phyloP scores from a whole-genome alignment of 2,797 vertebrate species.

The Australoheros facetus region DNA sequence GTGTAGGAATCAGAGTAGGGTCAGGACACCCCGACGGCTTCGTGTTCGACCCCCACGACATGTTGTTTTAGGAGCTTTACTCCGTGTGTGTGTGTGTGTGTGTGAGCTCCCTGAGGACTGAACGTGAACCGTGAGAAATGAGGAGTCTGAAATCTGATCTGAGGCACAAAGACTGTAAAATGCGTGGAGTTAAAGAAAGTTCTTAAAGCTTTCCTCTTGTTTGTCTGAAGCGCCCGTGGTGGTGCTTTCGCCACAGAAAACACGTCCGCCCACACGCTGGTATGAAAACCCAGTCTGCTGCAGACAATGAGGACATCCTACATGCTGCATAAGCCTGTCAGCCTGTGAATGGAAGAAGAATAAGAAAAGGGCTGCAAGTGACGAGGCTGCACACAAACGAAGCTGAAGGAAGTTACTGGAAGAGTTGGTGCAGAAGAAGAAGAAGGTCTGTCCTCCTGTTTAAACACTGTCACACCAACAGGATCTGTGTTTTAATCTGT shows the following conservation, averaged over 20 bases:
- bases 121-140: not conserved
- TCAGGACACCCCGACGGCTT: slow-evolving; percentile 47
- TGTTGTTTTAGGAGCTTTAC: slow-evolving; percentile 58
- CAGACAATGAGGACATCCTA: slow-evolving; percentile 46
- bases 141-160: slow-evolving; percentile 32
- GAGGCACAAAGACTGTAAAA: slow-evolving; percentile 5
- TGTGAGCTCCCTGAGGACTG: slow-evolving; percentile 18
- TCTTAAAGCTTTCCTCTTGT: not conserved
- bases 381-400: slow-evolving; percentile 11
- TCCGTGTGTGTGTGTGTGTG: slow-evolving; percentile 23
- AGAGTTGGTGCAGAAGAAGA: not conserved
- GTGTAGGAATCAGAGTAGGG: slow-evolving; percentile 62
- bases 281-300: slow-evolving; percentile 32
- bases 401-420: not conserved
- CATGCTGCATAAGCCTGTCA: slow-evolving; percentile 35
- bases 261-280: slow-evolving; percentile 33
- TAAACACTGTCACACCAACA: not conserved
- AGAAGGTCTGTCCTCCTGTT: not conserved
- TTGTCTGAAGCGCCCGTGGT: slow-evolving; percentile 11
- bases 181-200: slow-evolving; percentile 2
- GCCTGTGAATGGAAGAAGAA: slow-evolving; percentile 24
- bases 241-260: slow-evolving; percentile 24
- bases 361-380: not conserved
- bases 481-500: slow-evolving; percentile 18
- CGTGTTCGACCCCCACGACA: slow-evolving; percentile 10